Percentiles rank a stretch among this genome's conserved stretches.
phyloP scores from a whole-genome alignment of 1,140 invertebrate species.

The Fragariocoptes setiger region DNA sequence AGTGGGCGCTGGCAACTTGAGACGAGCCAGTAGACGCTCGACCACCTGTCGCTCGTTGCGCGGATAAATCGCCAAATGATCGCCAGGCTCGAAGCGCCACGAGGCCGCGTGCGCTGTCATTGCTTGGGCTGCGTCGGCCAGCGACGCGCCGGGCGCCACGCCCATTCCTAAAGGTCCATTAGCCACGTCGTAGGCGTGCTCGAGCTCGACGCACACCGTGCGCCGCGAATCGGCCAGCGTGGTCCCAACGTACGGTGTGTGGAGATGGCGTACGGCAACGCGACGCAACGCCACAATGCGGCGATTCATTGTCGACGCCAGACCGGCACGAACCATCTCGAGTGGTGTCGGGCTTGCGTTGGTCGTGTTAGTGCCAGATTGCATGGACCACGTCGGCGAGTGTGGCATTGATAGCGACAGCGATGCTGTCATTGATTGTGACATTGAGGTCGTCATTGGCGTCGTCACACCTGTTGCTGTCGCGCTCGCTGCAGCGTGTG shows the following conservation, averaged over 20 bases:
- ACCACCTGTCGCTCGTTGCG: conserved; percentile 27
- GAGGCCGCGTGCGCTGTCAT: too few relatives aligned
- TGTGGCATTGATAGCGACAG: too few relatives aligned
- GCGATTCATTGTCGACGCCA: neutral
- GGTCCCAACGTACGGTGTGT: neutral
- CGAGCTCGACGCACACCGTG: neutral
- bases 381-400: too few relatives aligned
- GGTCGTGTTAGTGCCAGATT: neutral
- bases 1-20: too few relatives aligned
- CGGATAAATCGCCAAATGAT: conserved; percentile 68
- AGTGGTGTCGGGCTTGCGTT: neutral
- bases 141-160: conserved; percentile 30
- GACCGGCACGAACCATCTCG: neutral
- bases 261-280: neutral
- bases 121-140: too few relatives aligned
- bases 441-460: neutral
- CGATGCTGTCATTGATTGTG: neutral
- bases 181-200: neutral
- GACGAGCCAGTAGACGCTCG: neutral
- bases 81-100: conserved; percentile 46
- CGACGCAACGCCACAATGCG: neutral
- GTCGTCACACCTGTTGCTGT: neutral
- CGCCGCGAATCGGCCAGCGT: too few relatives aligned
- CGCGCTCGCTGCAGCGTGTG: neutral
- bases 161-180: conserved; percentile 19